These are phyloP conservation scores for Drosophila atripex DNA, from an alignment of 2,888 invertebrate species.

Conservation along the genomic window DNA sequence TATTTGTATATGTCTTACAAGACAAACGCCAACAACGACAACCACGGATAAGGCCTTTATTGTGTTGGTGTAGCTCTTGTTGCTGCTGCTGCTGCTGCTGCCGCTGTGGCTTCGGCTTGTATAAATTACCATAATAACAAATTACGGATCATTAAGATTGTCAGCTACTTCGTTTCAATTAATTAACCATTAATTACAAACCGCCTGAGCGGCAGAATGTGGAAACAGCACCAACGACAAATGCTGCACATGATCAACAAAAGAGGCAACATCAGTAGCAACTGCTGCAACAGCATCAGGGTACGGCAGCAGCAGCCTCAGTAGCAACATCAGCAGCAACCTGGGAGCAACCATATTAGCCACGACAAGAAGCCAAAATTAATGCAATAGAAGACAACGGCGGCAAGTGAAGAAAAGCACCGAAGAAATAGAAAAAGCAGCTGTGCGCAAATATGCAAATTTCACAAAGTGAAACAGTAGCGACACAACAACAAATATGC, in stretches of 20 bases:
- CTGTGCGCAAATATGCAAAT: constrained; percentile 78
- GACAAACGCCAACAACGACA: constrained; percentile 53
- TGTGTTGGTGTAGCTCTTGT: constrained; percentile 74
- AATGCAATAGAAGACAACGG: constrained; percentile 76
- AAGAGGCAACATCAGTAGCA: constrained; percentile 30
- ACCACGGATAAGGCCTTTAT: constrained; percentile 43
- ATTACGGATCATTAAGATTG: constrained; percentile 81
- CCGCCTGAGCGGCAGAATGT: constrained; percentile 78
- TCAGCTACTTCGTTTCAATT: constrained; percentile 81
- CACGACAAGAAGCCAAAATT: constrained; percentile 77
- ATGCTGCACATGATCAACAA: constrained; percentile 65
- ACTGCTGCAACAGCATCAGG: constrained; percentile 23
- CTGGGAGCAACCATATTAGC: constrained; percentile 64
- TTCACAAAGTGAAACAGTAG: constrained; percentile 69
- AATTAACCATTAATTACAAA: constrained; percentile 80
- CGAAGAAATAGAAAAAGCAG: constrained; percentile 67
- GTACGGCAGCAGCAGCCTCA: constrained; percentile 26
- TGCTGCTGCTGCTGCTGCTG: constrained; percentile 20
- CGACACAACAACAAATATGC: constrained; percentile 63
- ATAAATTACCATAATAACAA: constrained; percentile 81
- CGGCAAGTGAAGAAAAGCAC: constrained; percentile 75
- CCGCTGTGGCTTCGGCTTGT: constrained; percentile 58
- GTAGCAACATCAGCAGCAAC: constrained; percentile 36
- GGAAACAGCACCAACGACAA: constrained; percentile 73
- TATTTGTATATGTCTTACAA: constrained; percentile 77